Evolutionary conservation across 2,888 invertebrate genomes (phyloP).

Genomic region (Callyntrura guangdongensis): DNA sequence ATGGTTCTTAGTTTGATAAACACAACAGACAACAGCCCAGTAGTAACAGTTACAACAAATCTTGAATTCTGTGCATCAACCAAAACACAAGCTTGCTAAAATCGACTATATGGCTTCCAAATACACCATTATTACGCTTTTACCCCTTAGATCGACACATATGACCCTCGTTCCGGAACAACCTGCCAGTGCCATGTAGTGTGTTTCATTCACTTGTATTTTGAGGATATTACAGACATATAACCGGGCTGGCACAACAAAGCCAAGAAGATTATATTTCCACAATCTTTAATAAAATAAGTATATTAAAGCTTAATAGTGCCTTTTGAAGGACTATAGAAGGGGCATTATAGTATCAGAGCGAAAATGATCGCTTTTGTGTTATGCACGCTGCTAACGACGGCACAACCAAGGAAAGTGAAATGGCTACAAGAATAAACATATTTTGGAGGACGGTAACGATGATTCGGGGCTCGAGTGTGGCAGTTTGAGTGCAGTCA

Average conservation of each 20-base stretch:
- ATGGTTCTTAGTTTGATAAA: no score
- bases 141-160: no score
- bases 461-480: not conserved
- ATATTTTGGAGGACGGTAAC: not conserved
- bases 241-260: no score
- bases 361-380: conserved; percentile 9
- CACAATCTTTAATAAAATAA: no score
- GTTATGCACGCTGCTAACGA: not conserved
- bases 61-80: no score
- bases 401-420: not conserved
- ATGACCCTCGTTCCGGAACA: not conserved
- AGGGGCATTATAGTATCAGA: conserved; percentile 1
- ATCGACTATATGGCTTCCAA: no score
- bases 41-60: not conserved
- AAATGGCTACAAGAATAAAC: conserved; percentile 8
- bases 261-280: no score
- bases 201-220: no score
- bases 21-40: not conserved
- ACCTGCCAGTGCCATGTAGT: not conserved
- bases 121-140: no score
- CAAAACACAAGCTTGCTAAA: no score
- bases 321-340: conserved; percentile 6
- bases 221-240: no score
- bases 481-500: conserved; percentile 12
- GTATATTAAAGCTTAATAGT: no score